Conservation (phyloP, 2,797 vertebrate genomes). For the Pipistrellus pygmaeus region DNA sequence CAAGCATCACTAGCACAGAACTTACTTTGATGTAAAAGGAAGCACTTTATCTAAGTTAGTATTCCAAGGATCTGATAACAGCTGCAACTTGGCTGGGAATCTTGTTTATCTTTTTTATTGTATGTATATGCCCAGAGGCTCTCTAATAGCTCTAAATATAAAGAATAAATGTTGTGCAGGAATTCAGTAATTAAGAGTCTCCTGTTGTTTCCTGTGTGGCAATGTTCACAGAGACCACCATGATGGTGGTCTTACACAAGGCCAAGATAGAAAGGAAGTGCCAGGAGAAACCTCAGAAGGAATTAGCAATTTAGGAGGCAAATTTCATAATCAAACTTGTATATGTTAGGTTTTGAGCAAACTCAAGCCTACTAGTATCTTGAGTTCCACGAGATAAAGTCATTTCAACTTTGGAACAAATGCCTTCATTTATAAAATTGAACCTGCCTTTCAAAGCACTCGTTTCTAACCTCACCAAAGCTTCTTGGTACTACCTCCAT, state of each 20-base stretch:
- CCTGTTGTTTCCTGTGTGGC: constrained; percentile 70
- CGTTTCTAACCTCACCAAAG: neutral
- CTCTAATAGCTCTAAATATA: neutral
- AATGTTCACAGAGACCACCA: constrained; percentile 65
- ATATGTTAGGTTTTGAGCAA: neutral
- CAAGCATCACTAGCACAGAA: neutral
- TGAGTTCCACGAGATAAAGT: neutral
- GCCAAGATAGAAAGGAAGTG: constrained; percentile 2
- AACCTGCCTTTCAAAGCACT: neutral
- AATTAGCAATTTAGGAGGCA: neutral
- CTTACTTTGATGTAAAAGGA: neutral
- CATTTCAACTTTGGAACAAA: neutral
- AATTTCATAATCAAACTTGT: constrained; percentile 10
- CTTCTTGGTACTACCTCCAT: neutral
- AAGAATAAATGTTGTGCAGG: constrained; percentile 52
- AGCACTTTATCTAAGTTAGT: neutral
- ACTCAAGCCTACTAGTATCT: neutral
- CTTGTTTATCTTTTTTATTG: constrained; percentile 65
- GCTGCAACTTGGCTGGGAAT: constrained; percentile 42
- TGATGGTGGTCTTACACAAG: constrained; percentile 24
- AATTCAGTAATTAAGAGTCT: constrained; percentile 76
- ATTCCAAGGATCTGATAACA: constrained; percentile 12
- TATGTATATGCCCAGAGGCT: constrained; percentile 54
- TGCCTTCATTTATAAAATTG: neutral
- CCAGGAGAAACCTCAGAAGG: constrained; percentile 14